phyloP scores from a whole-genome alignment of 2,888 invertebrate genomes.

The Heliconius charithonia region DNA sequence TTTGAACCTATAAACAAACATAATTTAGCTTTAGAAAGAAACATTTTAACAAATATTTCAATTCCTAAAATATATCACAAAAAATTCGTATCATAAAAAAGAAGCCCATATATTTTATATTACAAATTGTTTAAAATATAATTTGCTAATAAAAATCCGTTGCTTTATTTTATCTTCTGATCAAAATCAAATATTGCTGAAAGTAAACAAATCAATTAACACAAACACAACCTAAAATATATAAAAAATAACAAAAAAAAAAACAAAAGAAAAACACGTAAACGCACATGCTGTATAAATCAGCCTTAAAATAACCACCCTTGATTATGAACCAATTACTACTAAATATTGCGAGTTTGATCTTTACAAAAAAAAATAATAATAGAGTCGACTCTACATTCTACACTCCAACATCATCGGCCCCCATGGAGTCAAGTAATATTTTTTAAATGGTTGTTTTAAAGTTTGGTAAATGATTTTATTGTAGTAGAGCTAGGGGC shows the following conservation, averaged over 20 bases:
- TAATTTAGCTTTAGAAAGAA: too few species aligned
- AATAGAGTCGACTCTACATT: conserved; percentile 19
- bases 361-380: conserved; percentile 4
- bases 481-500: conserved; percentile 2
- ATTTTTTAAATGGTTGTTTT: conserved; percentile 28
- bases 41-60: too few species aligned
- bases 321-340: conserved; percentile 1
- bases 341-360: conserved; percentile 16
- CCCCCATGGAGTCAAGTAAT: conserved; percentile 23
- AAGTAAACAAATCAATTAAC: background rate
- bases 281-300: conserved; percentile 6
- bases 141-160: background rate
- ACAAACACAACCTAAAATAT: background rate
- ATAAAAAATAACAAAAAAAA: background rate
- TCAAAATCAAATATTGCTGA: background rate
- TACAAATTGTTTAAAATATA: background rate
- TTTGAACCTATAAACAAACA: too few species aligned
- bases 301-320: conserved; percentile 1
- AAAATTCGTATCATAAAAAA: too few species aligned
- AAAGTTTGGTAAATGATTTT: conserved; percentile 16
- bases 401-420: background rate
- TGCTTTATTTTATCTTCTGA: background rate
- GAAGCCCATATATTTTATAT: too few species aligned
- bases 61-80: too few species aligned
- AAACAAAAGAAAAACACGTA: background rate